These are phyloP conservation scores for Perccottus glenii DNA, from an alignment of 2,113 vertebrate species.

Conservation along the genomic window DNA sequence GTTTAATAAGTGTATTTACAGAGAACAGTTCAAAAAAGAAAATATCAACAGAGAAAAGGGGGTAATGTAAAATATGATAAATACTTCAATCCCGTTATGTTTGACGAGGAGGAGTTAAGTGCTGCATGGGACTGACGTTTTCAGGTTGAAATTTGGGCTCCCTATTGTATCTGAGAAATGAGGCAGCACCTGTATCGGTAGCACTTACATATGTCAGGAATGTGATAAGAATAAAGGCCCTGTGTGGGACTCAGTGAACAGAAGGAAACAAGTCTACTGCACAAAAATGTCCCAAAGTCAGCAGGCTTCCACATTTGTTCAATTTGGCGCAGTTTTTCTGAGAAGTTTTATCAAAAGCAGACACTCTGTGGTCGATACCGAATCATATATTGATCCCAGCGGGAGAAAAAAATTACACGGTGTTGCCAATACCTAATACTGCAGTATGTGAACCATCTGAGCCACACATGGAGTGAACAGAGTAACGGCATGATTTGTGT, in stretches of 20 bases:
- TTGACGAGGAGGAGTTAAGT: too few species aligned
- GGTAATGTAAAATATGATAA: too few species aligned
- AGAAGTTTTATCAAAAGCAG: constrained; percentile 35
- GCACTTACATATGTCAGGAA: constrained; percentile 22
- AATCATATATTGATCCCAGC: constrained; percentile 26
- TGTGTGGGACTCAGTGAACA: neutral
- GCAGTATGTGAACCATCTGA: constrained; percentile 32
- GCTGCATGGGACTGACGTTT: neutral
- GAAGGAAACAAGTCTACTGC: constrained; percentile 1
- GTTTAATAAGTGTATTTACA: too few species aligned
- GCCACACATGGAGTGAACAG: constrained; percentile 43
- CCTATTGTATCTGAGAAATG: constrained; percentile 18
- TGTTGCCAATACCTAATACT: constrained; percentile 48
- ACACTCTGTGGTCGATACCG: constrained; percentile 23
- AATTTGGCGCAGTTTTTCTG: constrained; percentile 6
- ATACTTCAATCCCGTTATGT: too few species aligned
- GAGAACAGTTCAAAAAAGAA: too few species aligned
- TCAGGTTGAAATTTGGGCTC: constrained; percentile 1
- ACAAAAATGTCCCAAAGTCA: constrained; percentile 30
- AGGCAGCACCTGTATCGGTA: constrained; percentile 10
- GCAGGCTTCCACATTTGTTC: constrained; percentile 33
- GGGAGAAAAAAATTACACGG: constrained; percentile 15
- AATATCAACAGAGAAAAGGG: too few species aligned
- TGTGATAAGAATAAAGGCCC: constrained; percentile 7
- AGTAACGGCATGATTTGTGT: constrained; percentile 19